A percentile compares a stretch with the other conserved stretches of the same genome.
Conservation (phyloP, 1,140 invertebrate species). For the Belonocnema kinseyi region DNA sequence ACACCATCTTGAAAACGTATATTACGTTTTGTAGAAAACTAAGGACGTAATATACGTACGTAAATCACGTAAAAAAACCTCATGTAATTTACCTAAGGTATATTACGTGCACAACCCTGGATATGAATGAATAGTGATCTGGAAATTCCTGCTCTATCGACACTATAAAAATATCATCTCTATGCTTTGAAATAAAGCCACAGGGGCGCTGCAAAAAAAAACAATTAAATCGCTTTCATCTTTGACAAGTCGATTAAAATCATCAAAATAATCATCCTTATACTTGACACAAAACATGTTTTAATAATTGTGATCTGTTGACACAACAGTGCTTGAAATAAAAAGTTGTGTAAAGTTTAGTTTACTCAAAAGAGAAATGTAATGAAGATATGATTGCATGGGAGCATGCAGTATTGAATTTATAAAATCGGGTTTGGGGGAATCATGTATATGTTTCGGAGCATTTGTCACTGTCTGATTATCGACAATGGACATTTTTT, state of each 20-base stretch:
- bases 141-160: neutral
- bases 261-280: neutral
- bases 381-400: neutral
- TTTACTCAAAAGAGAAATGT: neutral
- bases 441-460: neutral
- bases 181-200: slow-evolving; percentile 2
- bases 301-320: neutral
- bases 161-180: neutral
- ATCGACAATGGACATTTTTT: slow-evolving; percentile 5
- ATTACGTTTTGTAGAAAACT: too few relatives aligned
- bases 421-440: neutral
- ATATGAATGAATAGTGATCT: too few relatives aligned
- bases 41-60: too few relatives aligned
- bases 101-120: too few relatives aligned
- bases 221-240: neutral
- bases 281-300: neutral
- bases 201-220: neutral
- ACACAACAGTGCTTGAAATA: neutral
- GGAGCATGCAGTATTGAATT: neutral
- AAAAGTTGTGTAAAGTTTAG: neutral
- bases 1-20: too few relatives aligned
- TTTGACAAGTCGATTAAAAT: slow-evolving; percentile 7
- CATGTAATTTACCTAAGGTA: too few relatives aligned
- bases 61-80: too few relatives aligned
- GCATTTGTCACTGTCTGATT: neutral